Evolutionary conservation across 2,888 invertebrate species (phyloP), one percentile per base, ranked within the genome.

Genomic region (Neoaliturus tenellus): DNA sequence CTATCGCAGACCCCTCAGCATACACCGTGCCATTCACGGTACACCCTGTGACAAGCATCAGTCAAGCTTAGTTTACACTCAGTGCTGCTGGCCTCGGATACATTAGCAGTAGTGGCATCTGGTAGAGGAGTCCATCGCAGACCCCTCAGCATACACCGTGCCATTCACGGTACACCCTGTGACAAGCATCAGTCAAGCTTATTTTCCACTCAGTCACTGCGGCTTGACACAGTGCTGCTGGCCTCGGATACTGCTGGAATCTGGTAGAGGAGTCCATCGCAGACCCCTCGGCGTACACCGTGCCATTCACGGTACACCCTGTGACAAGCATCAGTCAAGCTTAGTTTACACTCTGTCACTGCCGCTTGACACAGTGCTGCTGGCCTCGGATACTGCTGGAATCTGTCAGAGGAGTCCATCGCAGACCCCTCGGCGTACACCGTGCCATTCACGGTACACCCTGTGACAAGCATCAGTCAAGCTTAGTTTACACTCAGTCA

Each of bases 61-160:
- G n/a, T n/a, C n/a, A n/a, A n/a, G n/a, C n/a, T n/a, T n/a, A n/a
- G n/a, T n/a, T n/a, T n/a, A n/a, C n/a, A 97, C 95, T 90, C 97
- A 97, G 88, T 93, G 93, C 87, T 95, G 93, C 80, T 91, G 91
- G 4, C 96, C 96, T 39, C 92, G 86, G 87, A 96, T 94, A 89
- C 97, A 97, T 91, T 96, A 97, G 91, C 97, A 97, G 90, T 96
- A 96, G 90, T 96, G 95, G 91, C 97, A 97, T n/a, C 95, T 93
- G 85, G 94, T 93, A 23, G 94, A 93, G 4, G 95, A 94, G 87
- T 94, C 93, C 95, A 97, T 95, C 8, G 97, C 97, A 5, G 97
- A 97, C 1, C 96, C 96, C 73, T 95, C 95, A 25, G 94, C 95
- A 90, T 94, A 96, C 87, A 95, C 91, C 33, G 94, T 93, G 41